Conservation (phyloP, 2,797 vertebrate species). For the Sebastes nivosus region DNA sequence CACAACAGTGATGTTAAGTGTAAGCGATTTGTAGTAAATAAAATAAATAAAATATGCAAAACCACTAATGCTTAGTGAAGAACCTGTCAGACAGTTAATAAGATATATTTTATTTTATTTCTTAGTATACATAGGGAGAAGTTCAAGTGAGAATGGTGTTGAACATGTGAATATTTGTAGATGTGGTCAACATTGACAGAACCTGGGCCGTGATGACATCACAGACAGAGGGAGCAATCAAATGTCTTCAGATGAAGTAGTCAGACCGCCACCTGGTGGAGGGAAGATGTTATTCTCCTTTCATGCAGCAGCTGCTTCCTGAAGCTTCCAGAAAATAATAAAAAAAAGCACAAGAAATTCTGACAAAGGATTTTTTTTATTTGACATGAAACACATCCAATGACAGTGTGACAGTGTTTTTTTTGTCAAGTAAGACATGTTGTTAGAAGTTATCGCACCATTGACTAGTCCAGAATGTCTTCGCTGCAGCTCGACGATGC, state of each 20-base stretch:
- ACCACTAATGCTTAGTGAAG: background rate
- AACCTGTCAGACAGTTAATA: background rate
- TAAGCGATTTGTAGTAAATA: background rate
- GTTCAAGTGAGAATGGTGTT: background rate
- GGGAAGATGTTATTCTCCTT: background rate
- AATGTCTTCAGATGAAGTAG: background rate
- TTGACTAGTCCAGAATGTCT: slow-evolving; percentile 71
- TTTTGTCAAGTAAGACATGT: slow-evolving; percentile 75
- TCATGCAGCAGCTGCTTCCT: background rate
- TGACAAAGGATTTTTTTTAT: slow-evolving; percentile 77
- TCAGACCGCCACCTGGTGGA: slow-evolving; percentile 60
- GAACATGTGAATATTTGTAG: background rate
- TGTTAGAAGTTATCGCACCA: slow-evolving; percentile 76
- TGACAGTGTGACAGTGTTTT: slow-evolving; percentile 78
- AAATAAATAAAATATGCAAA: background rate
- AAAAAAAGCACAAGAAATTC: slow-evolving; percentile 4
- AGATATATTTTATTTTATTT: background rate
- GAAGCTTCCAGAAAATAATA: slow-evolving; percentile 11
- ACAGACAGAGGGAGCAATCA: background rate
- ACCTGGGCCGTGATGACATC: background rate
- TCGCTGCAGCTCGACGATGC: slow-evolving; percentile 78
- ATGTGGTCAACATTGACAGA: background rate
- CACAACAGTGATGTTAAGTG: background rate
- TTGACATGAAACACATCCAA: slow-evolving; percentile 80
- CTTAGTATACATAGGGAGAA: background rate